Evolutionary conservation across 2,888 invertebrate species (phyloP).

Genomic region (Anticlea derivata): DNA sequence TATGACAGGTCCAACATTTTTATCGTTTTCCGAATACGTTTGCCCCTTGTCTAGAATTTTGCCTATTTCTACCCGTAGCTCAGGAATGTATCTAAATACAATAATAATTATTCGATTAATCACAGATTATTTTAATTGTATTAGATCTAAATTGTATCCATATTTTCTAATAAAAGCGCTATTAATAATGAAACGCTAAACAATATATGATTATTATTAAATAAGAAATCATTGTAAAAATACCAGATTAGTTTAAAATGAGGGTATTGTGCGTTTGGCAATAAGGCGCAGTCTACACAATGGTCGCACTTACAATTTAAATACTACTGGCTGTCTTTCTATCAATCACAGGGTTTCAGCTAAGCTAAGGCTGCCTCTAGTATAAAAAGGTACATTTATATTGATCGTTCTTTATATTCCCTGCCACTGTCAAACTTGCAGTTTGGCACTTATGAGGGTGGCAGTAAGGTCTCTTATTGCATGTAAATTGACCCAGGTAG

Average conservation of each 20-base stretch:
- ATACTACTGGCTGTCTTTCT: constrained; percentile 34
- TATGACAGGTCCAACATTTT: too few relatives aligned
- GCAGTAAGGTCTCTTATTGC: constrained; percentile 16
- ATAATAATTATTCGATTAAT: constrained; percentile 69
- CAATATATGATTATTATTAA: not conserved
- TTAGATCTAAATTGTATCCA: constrained; percentile 38
- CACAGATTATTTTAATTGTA: constrained; percentile 62
- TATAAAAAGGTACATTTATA: constrained; percentile 21
- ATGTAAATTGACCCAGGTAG: constrained; percentile 5
- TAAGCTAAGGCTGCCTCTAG: constrained; percentile 45
- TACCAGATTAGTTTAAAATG: too few relatives aligned
- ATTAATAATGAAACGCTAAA: not conserved
- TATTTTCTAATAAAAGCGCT: not conserved
- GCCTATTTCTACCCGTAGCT: constrained; percentile 68
- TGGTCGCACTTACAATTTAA: constrained; percentile 10
- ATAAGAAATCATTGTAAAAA: too few relatives aligned
- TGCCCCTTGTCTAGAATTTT: constrained; percentile 22
- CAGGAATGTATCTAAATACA: constrained; percentile 82
- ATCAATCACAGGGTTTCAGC: constrained; percentile 44
- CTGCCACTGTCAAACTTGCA: constrained; percentile 21
- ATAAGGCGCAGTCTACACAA: constrained; percentile 30
- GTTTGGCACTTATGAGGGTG: constrained; percentile 30
- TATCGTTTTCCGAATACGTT: not conserved
- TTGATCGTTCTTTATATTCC: not conserved
- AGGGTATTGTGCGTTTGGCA: constrained; percentile 30